Base-by-base conservation (phyloP, 1,140 invertebrate species). In the Drosophila tani region DNA sequence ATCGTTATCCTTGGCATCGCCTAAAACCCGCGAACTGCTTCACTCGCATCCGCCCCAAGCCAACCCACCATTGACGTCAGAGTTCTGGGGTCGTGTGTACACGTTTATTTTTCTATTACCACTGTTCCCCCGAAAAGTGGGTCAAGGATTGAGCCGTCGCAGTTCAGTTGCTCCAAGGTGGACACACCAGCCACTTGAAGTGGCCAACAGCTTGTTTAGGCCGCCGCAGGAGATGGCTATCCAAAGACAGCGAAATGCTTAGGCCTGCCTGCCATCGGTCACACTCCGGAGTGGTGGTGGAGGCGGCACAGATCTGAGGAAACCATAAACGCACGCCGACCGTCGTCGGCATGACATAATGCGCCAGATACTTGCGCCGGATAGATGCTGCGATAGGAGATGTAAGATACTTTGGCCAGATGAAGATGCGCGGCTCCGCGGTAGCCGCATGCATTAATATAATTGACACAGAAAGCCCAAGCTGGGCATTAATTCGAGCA, bases 391-490 rank as follows among this genome's bases (percentile, higher is more conserved):
- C 46, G 65, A 77, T 81, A 63, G 41, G 19, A 55, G 53, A 55
- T 55, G 53, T 8, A 43, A 76, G 77, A 75, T 75, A 41, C 41
- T 68, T 41, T 56, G 56, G 29, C 19, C 38, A 60, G 50, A 60
- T 56, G 70, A 58, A 53, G 65, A 57, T 71, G 50, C 49, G 43
- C 66, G 27, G 63, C 46, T 75, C 46, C 64, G 35, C 73, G 64
- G 71, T 70, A 70, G 71, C 68, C 65, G 80, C 77, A 86, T 91
- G 74, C 87, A 91, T 91, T 86, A 91, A 87, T 86, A 73, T 86
- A 91, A 91, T 91, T 87, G 87, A 86, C 87, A 91, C 81, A 91
- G 87, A 91, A 91, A 85, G 47, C 78, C 55, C 68, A 79, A 79
- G 70, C 74, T 69, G 76, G 51, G 68, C 76, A 80, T 75, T 81